These are phyloP conservation scores for Drosophila persimilis DNA, from an alignment of 1,140 invertebrate species.

Conservation along the genomic window DNA sequence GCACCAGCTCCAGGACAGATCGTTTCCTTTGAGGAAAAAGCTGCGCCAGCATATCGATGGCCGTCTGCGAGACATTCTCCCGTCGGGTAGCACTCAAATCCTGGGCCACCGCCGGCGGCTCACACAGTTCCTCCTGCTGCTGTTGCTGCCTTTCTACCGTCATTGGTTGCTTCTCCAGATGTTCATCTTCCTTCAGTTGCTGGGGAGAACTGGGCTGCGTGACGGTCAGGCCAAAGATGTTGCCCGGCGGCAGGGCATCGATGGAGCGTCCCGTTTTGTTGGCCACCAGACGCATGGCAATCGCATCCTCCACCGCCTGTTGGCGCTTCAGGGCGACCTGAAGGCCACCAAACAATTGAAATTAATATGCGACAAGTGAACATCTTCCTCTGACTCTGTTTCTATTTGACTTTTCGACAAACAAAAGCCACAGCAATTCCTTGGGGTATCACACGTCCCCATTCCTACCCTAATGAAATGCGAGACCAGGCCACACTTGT, in stretches of 20 bases:
- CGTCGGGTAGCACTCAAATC: conserved; percentile 61
- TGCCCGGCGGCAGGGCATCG: conserved; percentile 93
- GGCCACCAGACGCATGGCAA: conserved; percentile 95
- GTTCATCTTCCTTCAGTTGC: conserved; percentile 1
- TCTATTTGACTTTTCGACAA: conserved; percentile 64
- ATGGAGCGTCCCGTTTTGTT: conserved; percentile 92
- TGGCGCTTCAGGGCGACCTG: conserved; percentile 98
- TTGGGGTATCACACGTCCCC: conserved; percentile 32
- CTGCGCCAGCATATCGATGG: conserved; percentile 92
- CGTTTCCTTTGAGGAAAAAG: conserved; percentile 94
- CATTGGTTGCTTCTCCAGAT: not conserved
- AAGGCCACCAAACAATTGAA: conserved; percentile 70
- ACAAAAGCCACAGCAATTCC: conserved; percentile 59
- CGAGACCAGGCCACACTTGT: conserved; percentile 73
- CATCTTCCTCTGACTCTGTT: conserved; percentile 40
- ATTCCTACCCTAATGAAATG: conserved; percentile 53
- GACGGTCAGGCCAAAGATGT: conserved; percentile 93
- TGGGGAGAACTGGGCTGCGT: conserved; percentile 85
- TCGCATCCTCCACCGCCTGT: conserved; percentile 98
- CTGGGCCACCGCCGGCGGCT: conserved; percentile 48
- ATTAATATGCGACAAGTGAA: conserved; percentile 82
- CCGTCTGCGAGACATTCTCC: conserved; percentile 85
- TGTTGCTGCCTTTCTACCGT: not conserved
- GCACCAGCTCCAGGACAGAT: conserved; percentile 93
- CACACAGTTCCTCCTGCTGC: conserved; percentile 8